These are phyloP conservation scores for Cydia pomonella DNA, from an alignment of 1,140 invertebrate genomes.

Conservation along the genomic window DNA sequence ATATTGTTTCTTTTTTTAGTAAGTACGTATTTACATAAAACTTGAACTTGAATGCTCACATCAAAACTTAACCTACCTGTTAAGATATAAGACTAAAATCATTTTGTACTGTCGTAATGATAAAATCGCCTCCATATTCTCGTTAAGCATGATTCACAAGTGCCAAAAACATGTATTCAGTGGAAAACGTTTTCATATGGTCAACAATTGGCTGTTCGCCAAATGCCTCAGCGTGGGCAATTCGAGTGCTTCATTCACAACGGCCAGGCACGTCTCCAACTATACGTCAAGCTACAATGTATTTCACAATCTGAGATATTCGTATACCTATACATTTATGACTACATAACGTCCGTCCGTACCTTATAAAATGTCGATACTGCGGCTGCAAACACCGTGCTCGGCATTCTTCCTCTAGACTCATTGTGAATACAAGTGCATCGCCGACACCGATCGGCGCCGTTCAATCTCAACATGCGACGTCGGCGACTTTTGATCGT, in stretches of 20 bases:
- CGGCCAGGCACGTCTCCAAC: conserved; percentile 6
- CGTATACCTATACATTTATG: neutral
- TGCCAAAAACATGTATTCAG: neutral
- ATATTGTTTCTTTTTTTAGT: neutral
- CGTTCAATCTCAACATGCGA: neutral
- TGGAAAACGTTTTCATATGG: conserved; percentile 2
- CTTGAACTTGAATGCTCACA: no score
- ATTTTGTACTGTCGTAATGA: no score
- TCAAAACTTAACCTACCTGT: no score
- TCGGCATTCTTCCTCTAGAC: neutral
- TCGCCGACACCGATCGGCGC: conserved; percentile 15
- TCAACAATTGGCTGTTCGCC: conserved; percentile 4
- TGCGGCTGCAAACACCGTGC: conserved; percentile 5
- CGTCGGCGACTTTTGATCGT: conserved; percentile 17
- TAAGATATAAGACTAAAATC: no score
- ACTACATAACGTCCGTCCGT: conserved; percentile 4
- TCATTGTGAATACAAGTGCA: conserved; percentile 27
- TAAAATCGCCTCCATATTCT: neutral
- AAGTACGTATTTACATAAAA: no score
- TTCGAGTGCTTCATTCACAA: conserved; percentile 19
- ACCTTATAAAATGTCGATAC: neutral
- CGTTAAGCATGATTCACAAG: neutral
- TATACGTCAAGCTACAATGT: conserved; percentile 13
- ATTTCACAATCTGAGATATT: conserved; percentile 8
- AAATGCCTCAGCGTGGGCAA: neutral